Percentiles rank a stretch among this genome's conserved stretches.
These are phyloP conservation scores for Thera britannica DNA, from an alignment of 2,888 invertebrate genomes.

Conservation along the genomic window DNA sequence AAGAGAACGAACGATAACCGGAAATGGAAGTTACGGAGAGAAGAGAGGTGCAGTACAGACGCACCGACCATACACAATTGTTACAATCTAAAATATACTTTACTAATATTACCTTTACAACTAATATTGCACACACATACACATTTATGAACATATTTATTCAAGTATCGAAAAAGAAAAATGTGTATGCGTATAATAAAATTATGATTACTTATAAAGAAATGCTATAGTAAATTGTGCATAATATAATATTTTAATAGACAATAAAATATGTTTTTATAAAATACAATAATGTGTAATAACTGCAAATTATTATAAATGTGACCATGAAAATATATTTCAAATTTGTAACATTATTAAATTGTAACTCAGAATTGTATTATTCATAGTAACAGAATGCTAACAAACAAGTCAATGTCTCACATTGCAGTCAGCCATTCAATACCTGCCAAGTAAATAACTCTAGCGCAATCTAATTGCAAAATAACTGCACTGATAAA, in stretches of 20 bases:
- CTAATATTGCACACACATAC: constrained; percentile 86
- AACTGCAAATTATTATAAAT: constrained; percentile 78
- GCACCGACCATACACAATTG: constrained; percentile 53
- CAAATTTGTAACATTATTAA: constrained; percentile 54
- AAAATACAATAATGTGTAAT: constrained; percentile 78
- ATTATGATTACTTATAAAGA: constrained; percentile 69
- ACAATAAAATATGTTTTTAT: constrained; percentile 81
- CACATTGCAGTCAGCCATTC: constrained; percentile 61
- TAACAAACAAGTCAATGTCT: constrained; percentile 71
- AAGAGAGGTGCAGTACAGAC: constrained; percentile 24
- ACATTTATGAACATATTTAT: constrained; percentile 75
- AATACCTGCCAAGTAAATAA: constrained; percentile 50
- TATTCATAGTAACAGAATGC: constrained; percentile 28
- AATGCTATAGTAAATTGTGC: constrained; percentile 82
- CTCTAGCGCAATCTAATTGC: constrained; percentile 83
- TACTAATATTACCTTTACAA: constrained; percentile 73
- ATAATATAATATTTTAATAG: constrained; percentile 74
- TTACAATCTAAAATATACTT: constrained; percentile 67
- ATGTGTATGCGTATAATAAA: constrained; percentile 83
- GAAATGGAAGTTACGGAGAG: constrained; percentile 70
- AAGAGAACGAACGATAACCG: constrained; percentile 62
- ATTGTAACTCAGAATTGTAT: constrained; percentile 36
- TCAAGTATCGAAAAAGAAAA: constrained; percentile 67
- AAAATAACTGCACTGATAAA: constrained; percentile 52
- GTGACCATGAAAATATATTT: constrained; percentile 61